Evolutionary conservation across 2,113 vertebrate genomes (phyloP), one percentile per base, ranked within the genome.

Genomic region (Proteles cristata): DNA sequence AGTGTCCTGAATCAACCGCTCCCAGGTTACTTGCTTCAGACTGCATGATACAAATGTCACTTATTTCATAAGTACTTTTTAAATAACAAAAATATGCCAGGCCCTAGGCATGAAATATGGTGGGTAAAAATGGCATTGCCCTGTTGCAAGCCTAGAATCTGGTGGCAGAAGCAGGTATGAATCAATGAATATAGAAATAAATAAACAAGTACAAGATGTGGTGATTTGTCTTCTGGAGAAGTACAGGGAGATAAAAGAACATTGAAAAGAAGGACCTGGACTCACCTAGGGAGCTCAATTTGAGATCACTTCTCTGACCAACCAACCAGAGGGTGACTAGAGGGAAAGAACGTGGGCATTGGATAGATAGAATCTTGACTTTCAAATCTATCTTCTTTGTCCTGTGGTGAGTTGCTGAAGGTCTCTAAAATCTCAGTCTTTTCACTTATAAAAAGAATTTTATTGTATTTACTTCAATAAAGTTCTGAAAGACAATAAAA

Each of bases 111-210:
- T 82, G 43, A 80, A 94, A 11, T 65, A 15, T 90, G 39, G 28
- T 39, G 26, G 31, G 28, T 85, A 45, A 74, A 87, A 93, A 55
- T 83, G 39, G 2, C 39, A 43, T 66, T 66, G 17, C 4, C 33
- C 14, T 85, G 88, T 65, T n/a, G 66, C 39, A 69, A 69, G 11
- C 21, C 82, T 91, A 39, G 58, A 90, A 23, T 85, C 35, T 79
- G 28, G 11, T 63, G 31, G 35, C 50, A 89, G 25, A 76, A 53
- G 53, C 17, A 83, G 65, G 23, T 89, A 80, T 16, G 77, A 85
- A 79, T 68, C 25, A 93, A 26, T 83, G 63, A 71, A 48, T 63
- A 12, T 48, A 93, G 31, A 93, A 92, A 93, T 85, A 95, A 66
- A 48, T 79, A 45, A 2, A 5, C 3, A 50, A 28, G 39, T 90